Percentiles rank a stretch among this genome's conserved stretches.
These are phyloP conservation scores for Agonum fuliginosum DNA, from an alignment of 2,888 invertebrate genomes.

Conservation along the genomic window DNA sequence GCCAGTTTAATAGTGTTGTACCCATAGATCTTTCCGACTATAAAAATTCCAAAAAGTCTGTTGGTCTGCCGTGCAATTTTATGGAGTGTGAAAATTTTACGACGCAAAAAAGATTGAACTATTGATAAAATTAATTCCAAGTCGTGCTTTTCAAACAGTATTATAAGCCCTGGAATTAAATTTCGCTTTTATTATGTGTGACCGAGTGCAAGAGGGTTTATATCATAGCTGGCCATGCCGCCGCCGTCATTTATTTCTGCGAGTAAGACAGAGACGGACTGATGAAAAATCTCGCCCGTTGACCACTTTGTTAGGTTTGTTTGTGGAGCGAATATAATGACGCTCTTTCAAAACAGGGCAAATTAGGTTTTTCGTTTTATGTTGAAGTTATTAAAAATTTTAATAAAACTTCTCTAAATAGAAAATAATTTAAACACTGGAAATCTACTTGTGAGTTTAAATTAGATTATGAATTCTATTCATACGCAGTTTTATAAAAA, in stretches of 20 bases:
- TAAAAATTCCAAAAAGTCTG: slow-evolving; percentile 12
- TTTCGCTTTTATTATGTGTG: slow-evolving; percentile 30
- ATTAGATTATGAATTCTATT: not conserved
- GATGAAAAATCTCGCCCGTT: not conserved
- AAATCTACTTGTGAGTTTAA: slow-evolving; percentile 11
- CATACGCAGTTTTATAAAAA: not conserved
- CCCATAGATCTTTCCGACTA: not conserved
- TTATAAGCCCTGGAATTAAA: slow-evolving; percentile 31
- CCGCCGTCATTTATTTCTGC: no score
- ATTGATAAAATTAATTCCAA: slow-evolving; percentile 34
- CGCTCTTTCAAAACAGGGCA: not conserved
- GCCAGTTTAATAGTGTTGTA: no score
- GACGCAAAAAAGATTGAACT: slow-evolving; percentile 33
- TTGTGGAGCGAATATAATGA: slow-evolving; percentile 39
- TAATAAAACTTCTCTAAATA: slow-evolving; percentile 25
- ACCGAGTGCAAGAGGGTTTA: slow-evolving; percentile 9
- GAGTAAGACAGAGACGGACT: not conserved
- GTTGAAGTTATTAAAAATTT: slow-evolving; percentile 32
- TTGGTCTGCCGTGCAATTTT: slow-evolving; percentile 26
- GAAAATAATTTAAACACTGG: slow-evolving; percentile 27
- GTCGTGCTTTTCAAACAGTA: slow-evolving; percentile 5
- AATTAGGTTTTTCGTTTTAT: slow-evolving; percentile 32
- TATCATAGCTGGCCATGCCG: not conserved
- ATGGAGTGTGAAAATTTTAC: slow-evolving; percentile 47
- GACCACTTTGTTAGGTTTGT: slow-evolving; percentile 27